Conservation (phyloP, 2,888 invertebrate genomes). For the Morpho deidamia region DNA sequence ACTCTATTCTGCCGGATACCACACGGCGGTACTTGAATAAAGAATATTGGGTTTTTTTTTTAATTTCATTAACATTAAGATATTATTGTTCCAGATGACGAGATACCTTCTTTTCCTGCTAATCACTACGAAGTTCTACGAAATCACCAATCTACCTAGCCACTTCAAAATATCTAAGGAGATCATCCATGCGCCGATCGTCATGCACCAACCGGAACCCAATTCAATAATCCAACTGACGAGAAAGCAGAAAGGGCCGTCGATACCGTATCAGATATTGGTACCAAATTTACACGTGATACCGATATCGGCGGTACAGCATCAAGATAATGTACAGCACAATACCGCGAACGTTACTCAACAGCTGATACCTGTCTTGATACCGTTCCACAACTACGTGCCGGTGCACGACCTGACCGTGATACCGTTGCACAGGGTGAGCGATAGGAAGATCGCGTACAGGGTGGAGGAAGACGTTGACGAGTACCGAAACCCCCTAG, state of each 20-base stretch:
- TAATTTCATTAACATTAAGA: too few species aligned
- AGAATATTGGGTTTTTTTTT: too few species aligned
- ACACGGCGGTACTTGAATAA: too few species aligned
- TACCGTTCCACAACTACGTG: conserved; percentile 38
- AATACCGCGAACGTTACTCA: conserved; percentile 24
- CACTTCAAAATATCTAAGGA: conserved; percentile 22
- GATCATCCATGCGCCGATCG: conserved; percentile 16
- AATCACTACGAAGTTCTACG: conserved; percentile 32
- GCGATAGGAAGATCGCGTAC: conserved; percentile 20
- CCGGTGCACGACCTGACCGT: conserved; percentile 58
- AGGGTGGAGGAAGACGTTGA: conserved; percentile 39
- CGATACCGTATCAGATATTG: conserved; percentile 39
- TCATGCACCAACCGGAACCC: conserved; percentile 22
- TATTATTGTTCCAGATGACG: conserved; percentile 43
- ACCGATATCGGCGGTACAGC: conserved; percentile 47
- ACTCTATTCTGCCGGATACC: too few species aligned
- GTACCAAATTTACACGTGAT: conserved; percentile 52
- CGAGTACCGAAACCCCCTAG: conserved; percentile 51
- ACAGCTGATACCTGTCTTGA: conserved; percentile 47
- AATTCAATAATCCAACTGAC: conserved; percentile 17
- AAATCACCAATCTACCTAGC: conserved; percentile 32
- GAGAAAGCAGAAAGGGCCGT: conserved; percentile 40
- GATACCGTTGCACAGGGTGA: conserved; percentile 50
- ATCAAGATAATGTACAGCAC: conserved; percentile 16
- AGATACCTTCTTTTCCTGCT: conserved; percentile 31